Percentiles rank a stretch among this genome's conserved stretches.
These are phyloP conservation scores for Diachasma alloeum DNA, from an alignment of 1,140 invertebrate genomes.

Conservation along the genomic window DNA sequence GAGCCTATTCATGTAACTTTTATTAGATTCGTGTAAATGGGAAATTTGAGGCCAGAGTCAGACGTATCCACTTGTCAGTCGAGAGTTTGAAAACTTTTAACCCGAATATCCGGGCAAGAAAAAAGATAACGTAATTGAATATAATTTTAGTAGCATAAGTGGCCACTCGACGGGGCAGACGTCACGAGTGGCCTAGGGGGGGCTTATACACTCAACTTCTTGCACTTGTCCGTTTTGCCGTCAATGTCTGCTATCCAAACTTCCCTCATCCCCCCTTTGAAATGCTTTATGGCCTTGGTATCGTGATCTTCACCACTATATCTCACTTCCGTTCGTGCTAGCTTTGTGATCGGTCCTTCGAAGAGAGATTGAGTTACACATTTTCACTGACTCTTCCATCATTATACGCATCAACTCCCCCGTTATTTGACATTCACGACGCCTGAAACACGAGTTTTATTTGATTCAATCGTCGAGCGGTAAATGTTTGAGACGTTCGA, in stretches of 20 bases:
- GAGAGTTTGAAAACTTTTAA: slow-evolving; percentile 56
- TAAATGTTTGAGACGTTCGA: neutral
- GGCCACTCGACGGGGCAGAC: slow-evolving; percentile 61
- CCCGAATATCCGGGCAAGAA: slow-evolving; percentile 38
- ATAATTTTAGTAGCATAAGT: slow-evolving; percentile 67
- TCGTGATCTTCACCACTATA: neutral
- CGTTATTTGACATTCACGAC: neutral
- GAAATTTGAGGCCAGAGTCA: no score
- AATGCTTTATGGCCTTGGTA: neutral
- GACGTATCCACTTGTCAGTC: slow-evolving; percentile 48
- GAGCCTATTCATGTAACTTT: slow-evolving; percentile 20
- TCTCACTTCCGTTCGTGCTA: neutral
- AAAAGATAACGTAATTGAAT: slow-evolving; percentile 62
- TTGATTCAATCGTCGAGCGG: neutral
- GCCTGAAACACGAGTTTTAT: neutral
- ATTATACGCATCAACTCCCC: neutral
- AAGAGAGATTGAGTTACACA: neutral
- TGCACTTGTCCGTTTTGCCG: slow-evolving; percentile 48
- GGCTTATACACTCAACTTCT: slow-evolving; percentile 42
- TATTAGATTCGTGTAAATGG: neutral
- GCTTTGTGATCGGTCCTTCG: neutral
- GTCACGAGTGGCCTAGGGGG: slow-evolving; percentile 56
- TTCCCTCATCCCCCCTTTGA: neutral
- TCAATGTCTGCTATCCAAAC: slow-evolving; percentile 33
- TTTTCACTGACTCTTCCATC: neutral